Conservation (phyloP, 2,888 invertebrate species). For the Mimas tiliae region DNA sequence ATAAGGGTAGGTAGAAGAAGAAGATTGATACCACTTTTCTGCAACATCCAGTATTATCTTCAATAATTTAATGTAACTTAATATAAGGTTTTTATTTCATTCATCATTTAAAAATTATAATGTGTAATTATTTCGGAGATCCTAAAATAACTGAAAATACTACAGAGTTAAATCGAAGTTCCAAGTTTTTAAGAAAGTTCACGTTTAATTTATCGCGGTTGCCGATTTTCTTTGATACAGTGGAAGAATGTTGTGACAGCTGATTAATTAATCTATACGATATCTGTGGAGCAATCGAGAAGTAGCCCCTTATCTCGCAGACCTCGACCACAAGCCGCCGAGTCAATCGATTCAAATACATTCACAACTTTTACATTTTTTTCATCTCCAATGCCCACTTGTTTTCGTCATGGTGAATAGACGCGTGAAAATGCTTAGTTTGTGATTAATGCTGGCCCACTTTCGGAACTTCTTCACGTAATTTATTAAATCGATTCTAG, state of each 20-base stretch:
- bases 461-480: conserved; percentile 59
- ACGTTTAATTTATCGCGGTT: not conserved
- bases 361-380: conserved; percentile 14
- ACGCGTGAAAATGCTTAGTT: conserved; percentile 46
- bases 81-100: too few relatives aligned
- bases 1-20: too few relatives aligned
- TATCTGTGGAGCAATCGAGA: not conserved
- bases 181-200: not conserved
- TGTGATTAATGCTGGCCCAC: conserved; percentile 54
- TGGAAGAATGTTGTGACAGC: not conserved
- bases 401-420: conserved; percentile 55
- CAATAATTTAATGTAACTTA: too few relatives aligned
- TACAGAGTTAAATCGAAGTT: too few relatives aligned
- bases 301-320: too few relatives aligned
- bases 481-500: conserved; percentile 56
- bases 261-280: not conserved
- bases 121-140: too few relatives aligned
- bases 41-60: too few relatives aligned
- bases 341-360: conserved; percentile 12
- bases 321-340: not conserved
- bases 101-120: too few relatives aligned
- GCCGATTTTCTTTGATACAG: not conserved
- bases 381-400: conserved; percentile 28
- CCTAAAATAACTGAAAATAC: too few relatives aligned
- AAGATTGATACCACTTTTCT: too few relatives aligned